Conservation (phyloP, 2,888 invertebrate genomes). For the Encarsia formosa region DNA sequence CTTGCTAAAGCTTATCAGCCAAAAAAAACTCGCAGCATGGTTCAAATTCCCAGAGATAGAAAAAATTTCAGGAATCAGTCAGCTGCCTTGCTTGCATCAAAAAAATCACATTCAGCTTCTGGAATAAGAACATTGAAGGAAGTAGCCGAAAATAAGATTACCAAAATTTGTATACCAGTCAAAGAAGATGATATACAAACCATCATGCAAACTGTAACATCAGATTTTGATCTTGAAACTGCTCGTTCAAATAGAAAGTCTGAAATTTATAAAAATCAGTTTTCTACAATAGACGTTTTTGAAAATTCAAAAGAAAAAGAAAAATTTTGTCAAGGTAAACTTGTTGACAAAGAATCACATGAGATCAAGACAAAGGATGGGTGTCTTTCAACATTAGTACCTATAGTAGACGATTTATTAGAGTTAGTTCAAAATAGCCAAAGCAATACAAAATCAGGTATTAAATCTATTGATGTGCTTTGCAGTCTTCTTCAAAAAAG, state of each 20-base stretch:
- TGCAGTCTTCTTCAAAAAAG: conserved; percentile 34
- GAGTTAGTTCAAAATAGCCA: conserved; percentile 36
- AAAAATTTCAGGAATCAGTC: conserved; percentile 19
- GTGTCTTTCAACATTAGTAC: conserved; percentile 38
- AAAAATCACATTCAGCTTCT: conserved; percentile 11
- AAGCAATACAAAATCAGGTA: conserved; percentile 28
- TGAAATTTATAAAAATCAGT: conserved; percentile 1
- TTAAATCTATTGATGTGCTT: conserved; percentile 32
- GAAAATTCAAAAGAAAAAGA: conserved; percentile 17
- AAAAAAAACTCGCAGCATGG: conserved; percentile 28
- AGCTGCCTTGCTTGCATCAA: conserved; percentile 5
- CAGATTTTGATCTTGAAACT: conserved; percentile 38
- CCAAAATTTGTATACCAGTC: conserved; percentile 32
- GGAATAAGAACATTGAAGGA: conserved; percentile 11
- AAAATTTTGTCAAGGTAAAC: no score
- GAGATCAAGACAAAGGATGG: conserved; percentile 33
- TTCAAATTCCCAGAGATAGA: conserved; percentile 22
- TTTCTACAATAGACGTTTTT: background rate
- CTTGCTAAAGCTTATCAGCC: conserved; percentile 32
- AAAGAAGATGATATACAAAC: conserved; percentile 48
- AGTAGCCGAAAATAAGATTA: conserved; percentile 13
- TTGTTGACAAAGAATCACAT: conserved; percentile 27
- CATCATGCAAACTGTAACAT: conserved; percentile 43
- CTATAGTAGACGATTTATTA: conserved; percentile 42
- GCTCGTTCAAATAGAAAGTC: conserved; percentile 23